Percentiles rank a stretch among this genome's conserved stretches.
phyloP scores from a whole-genome alignment of 2,888 invertebrate genomes.

The Cremastinae sp. region DNA sequence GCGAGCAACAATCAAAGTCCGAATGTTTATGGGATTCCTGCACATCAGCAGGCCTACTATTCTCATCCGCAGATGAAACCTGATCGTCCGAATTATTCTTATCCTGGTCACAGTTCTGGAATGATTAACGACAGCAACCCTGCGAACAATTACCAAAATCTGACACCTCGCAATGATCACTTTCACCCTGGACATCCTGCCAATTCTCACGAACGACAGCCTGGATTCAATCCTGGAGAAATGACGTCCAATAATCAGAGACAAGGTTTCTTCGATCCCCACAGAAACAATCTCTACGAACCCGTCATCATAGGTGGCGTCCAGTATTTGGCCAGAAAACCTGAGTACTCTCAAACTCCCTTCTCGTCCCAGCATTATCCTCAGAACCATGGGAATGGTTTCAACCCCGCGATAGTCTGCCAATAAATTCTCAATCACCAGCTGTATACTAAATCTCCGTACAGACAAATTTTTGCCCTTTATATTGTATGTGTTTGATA shows the following conservation, averaged over 20 bases:
- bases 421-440: slow-evolving; percentile 29
- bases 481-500: neutral
- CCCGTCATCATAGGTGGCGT: slow-evolving; percentile 71
- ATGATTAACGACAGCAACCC: neutral
- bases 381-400: slow-evolving; percentile 29
- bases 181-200: neutral
- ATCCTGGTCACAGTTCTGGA: neutral
- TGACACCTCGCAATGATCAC: neutral
- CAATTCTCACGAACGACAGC: neutral
- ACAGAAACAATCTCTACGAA: slow-evolving; percentile 61
- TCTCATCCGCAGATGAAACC: neutral
- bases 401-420: slow-evolving; percentile 46
- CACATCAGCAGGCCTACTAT: neutral
- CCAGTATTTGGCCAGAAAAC: slow-evolving; percentile 71
- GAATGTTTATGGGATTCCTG: slow-evolving; percentile 5
- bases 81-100: slow-evolving; percentile 1
- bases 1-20: slow-evolving; percentile 24
- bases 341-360: slow-evolving; percentile 62
- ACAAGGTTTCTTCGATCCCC: slow-evolving; percentile 28
- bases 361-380: slow-evolving; percentile 10
- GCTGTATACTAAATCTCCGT: neutral
- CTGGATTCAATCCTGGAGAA: slow-evolving; percentile 2
- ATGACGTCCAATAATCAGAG: slow-evolving; percentile 15
- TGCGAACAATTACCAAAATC: slow-evolving; percentile 36
- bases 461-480: neutral